Evolutionary conservation across 2,113 vertebrate genomes (phyloP).

Genomic region (Thermophis baileyi): DNA sequence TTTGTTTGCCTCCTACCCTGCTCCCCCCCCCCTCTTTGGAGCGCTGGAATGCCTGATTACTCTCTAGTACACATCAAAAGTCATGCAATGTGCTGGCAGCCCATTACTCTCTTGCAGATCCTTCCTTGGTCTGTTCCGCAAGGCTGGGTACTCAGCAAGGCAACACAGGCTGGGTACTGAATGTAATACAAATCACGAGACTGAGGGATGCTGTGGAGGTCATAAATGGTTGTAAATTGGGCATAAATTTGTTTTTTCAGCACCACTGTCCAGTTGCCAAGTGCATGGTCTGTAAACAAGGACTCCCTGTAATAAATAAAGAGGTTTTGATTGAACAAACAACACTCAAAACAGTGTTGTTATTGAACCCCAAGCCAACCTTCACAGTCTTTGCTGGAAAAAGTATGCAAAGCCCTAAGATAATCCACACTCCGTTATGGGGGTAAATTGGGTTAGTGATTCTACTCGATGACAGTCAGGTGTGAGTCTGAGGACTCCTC

Average conservation of each 20-base stretch:
- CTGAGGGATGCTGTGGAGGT: not conserved
- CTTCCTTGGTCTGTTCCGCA: not conserved
- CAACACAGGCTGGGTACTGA: not conserved
- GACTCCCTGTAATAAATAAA: too few species aligned
- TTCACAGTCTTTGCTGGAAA: not conserved
- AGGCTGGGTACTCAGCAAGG: too few species aligned
- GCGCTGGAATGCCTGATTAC: not conserved
- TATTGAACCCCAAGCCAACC: too few species aligned
- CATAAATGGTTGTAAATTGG: not conserved
- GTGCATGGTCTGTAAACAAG: not conserved
- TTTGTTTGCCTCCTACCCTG: not conserved
- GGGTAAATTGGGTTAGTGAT: not conserved
- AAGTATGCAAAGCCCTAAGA: not conserved
- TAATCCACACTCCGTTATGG: not conserved
- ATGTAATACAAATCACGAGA: not conserved
- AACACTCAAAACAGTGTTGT: too few species aligned
- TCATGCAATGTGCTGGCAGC: too few species aligned
- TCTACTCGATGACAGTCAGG: not conserved
- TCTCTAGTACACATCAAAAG: not conserved
- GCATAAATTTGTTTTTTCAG: not conserved
- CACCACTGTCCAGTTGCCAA: not conserved
- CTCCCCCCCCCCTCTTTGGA: not conserved
- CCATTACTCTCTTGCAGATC: too few species aligned
- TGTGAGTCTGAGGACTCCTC: too few species aligned
- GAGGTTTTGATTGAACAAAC: too few species aligned